A percentile compares a stretch with the other conserved stretches of the same genome.
These are phyloP conservation scores for Thymelicus sylvestris DNA, from an alignment of 2,888 invertebrate genomes.

Conservation along the genomic window DNA sequence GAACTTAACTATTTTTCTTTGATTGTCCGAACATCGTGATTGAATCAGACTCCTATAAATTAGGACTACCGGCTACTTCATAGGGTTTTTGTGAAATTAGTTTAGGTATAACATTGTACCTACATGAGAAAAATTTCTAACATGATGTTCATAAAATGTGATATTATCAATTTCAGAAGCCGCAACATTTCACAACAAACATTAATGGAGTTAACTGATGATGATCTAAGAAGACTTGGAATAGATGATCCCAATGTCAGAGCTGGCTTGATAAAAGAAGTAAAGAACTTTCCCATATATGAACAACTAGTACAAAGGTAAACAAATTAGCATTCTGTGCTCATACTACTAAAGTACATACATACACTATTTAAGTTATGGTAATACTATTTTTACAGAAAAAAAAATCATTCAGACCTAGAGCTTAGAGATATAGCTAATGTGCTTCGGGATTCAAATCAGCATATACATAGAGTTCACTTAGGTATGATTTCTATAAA, in stretches of 20 bases:
- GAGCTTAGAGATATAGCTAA: constrained; percentile 66
- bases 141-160: too few relatives aligned
- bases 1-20: too few relatives aligned
- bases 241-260: constrained; percentile 67
- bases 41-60: too few relatives aligned
- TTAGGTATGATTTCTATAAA: constrained; percentile 72
- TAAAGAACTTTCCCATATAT: constrained; percentile 71
- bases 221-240: constrained; percentile 72
- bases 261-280: constrained; percentile 64
- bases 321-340: constrained; percentile 4
- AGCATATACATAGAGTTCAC: constrained; percentile 72
- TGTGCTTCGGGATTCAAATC: constrained; percentile 70
- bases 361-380: neutral
- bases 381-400: constrained; percentile 12
- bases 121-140: too few relatives aligned
- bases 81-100: too few relatives aligned
- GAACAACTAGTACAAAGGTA: constrained; percentile 53
- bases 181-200: constrained; percentile 58
- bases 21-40: too few relatives aligned
- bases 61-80: too few relatives aligned
- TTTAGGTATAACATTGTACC: too few relatives aligned
- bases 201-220: constrained; percentile 69
- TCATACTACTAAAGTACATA: too few relatives aligned
- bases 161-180: constrained; percentile 10
- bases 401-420: constrained; percentile 46